Evolutionary conservation across 1,140 invertebrate species (phyloP).

Genomic region (Brachionus koreanus): DNA sequence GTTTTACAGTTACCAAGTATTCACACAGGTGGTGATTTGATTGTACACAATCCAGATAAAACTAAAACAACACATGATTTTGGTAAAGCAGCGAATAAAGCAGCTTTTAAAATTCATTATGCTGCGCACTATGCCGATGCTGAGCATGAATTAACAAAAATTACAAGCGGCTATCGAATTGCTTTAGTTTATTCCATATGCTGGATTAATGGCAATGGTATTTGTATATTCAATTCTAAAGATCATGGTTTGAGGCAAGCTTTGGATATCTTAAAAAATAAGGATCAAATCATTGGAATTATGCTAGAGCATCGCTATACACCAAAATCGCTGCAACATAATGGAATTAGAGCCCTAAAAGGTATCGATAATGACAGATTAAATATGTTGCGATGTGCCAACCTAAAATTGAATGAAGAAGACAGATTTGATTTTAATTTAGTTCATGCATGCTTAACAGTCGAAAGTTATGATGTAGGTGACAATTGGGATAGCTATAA

Average conservation of each 20-base stretch:
- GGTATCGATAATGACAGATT: background rate
- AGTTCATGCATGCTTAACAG: background rate
- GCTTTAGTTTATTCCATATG: background rate
- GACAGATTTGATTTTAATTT: background rate
- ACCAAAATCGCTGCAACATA: background rate
- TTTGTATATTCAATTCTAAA: background rate
- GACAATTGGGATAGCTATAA: background rate
- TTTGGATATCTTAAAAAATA: background rate
- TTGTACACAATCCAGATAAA: background rate
- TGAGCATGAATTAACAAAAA: background rate
- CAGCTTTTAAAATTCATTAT: background rate
- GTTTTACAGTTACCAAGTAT: background rate
- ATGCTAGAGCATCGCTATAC: background rate
- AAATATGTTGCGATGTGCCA: background rate
- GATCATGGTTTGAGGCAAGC: background rate
- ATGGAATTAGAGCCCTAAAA: background rate
- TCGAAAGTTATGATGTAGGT: background rate
- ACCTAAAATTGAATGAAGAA: background rate
- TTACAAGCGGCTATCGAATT: background rate
- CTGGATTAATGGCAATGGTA: background rate
- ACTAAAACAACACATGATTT: background rate
- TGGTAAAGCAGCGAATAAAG: background rate
- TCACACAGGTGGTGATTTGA: background rate
- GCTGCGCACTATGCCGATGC: background rate
- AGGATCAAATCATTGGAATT: background rate